phyloP scores from a whole-genome alignment of 2,797 vertebrate species.

The Hydrocynus forskahlii region DNA sequence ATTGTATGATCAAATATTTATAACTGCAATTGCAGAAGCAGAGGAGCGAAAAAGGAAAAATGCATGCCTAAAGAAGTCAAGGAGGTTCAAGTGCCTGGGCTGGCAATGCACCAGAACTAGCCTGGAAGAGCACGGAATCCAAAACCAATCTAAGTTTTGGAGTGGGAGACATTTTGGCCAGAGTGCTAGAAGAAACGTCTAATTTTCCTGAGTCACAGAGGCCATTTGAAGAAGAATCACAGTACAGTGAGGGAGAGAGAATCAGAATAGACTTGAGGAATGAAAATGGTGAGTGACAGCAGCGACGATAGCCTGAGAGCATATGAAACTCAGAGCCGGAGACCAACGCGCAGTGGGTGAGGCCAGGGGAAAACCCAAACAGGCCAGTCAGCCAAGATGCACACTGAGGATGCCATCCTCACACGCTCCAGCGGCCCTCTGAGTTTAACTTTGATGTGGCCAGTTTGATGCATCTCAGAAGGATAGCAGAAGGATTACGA shows the following conservation, averaged over 20 bases:
- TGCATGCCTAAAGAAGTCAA: neutral
- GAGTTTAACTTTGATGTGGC: conserved; percentile 34
- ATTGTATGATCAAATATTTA: conserved; percentile 45
- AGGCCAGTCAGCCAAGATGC: conserved; percentile 30
- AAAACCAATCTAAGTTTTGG: conserved; percentile 6
- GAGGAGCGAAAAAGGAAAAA: neutral
- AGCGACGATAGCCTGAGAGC: conserved; percentile 9
- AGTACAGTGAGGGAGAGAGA: neutral
- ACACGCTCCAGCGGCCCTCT: conserved; percentile 21
- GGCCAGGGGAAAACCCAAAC: conserved; percentile 18
- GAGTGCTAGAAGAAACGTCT: conserved; percentile 17
- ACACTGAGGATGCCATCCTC: conserved; percentile 30
- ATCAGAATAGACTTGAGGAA: conserved; percentile 1
- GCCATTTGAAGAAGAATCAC: conserved; percentile 15
- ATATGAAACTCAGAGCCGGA: conserved; percentile 21
- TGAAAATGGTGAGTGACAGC: conserved; percentile 32
- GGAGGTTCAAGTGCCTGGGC: neutral
- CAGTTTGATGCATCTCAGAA: neutral
- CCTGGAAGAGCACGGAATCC: neutral
- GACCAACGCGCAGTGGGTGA: conserved; percentile 17
- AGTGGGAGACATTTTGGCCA: conserved; percentile 3
- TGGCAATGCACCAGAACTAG: neutral
- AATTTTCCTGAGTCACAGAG: conserved; percentile 19
- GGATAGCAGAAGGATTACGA: conserved; percentile 17
- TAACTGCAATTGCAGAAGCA: conserved; percentile 26